Base-by-base conservation (phyloP, 2,888 invertebrate genomes). In the Punctoribates punctum region DNA sequence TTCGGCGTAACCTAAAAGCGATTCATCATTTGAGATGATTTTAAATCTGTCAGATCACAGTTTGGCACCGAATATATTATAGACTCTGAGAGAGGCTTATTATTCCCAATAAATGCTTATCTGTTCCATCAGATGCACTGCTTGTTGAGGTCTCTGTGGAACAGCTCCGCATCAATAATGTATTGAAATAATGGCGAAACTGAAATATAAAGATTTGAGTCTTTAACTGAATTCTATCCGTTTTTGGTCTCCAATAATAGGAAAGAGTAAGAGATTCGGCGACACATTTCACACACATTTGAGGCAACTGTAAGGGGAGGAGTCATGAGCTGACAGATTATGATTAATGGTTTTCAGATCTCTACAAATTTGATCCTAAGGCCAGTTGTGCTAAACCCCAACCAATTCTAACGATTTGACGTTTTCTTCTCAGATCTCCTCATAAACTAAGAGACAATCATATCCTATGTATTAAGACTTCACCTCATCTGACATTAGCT, bases 401-500 rank as follows among this genome's bases (percentile, higher is more conserved):
- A 57, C 25, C 57, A 57, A 57, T 57, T 57, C 20, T 29, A 62
- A 34, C 62, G 34, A 62, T 62, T 62, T 62, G 62, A 62, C 62
- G 62, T 62, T 62, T 62, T 62, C 62, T 62, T 29, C 62, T 62
- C 23, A 29, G n/a, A 62, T n/a, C n/a, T 62, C 62, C 62, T 62
- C 62, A 62, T 62, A 62, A 29, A 62, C 62, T 62, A 23, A 62
- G 17, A 62, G 27, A 62, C 62, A 62, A 62, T 62, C 62, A 62
- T 62, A 62, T 62, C 62, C 29, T 62, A 62, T 34, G 62, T 62
- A 62, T 62, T 62, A 62, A 62, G 62, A 25, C 62, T 62, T 62
- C 27, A 62, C 62, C 27, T 62, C 62, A 62, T 62, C 34, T 62
- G 62, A 62, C 62, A 62, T 29, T 62, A 62, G 29, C 62, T 62